These are phyloP conservation scores for Dinocampus coccinellae DNA, from an alignment of 2,888 invertebrate genomes.

Conservation along the genomic window DNA sequence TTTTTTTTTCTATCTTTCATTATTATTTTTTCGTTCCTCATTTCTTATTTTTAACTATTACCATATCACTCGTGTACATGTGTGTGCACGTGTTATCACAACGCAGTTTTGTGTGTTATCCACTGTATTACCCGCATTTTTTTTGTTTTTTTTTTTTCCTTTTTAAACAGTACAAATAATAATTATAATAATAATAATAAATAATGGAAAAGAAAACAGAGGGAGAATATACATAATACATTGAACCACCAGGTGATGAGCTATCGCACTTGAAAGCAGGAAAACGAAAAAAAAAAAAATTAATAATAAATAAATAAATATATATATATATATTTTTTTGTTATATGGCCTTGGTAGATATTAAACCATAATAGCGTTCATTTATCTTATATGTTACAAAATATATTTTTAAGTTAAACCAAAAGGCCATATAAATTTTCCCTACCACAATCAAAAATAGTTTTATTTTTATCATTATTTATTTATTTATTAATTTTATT, in stretches of 20 bases:
- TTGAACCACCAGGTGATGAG: background rate
- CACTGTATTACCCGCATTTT: background rate
- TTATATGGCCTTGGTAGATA: background rate
- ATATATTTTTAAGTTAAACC: background rate
- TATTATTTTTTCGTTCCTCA: background rate
- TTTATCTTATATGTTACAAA: background rate
- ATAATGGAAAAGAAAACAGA: background rate
- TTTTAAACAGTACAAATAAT: no score
- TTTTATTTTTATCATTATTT: background rate
- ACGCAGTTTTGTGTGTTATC: background rate
- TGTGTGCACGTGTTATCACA: background rate
- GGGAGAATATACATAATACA: background rate
- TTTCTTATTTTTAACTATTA: background rate
- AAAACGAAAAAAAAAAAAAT: background rate
- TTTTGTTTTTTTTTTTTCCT: no score
- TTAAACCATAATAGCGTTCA: background rate
- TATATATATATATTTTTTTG: no score
- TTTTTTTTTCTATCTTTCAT: constrained; percentile 10
- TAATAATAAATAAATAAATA: background rate
- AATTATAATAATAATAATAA: no score
- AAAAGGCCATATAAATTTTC: background rate
- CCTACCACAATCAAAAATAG: background rate
- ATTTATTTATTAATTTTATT: no score
- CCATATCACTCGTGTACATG: background rate
- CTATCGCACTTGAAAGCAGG: background rate